These are phyloP conservation scores for Aphidoletes aphidimyza DNA, from an alignment of 2,888 invertebrate genomes.

Conservation along the genomic window DNA sequence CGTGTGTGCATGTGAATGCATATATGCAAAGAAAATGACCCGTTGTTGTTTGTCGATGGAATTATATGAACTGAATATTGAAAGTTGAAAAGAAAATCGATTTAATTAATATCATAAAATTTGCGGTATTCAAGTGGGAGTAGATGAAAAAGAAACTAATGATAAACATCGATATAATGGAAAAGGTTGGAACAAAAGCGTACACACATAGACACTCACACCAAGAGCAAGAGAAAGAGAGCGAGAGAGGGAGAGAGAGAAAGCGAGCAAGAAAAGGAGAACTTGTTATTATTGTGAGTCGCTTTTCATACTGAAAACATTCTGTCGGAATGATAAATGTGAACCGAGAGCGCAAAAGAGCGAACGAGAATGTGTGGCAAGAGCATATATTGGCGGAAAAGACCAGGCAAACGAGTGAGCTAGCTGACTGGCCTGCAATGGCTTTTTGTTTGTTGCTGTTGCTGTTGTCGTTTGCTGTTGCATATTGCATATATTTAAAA, in stretches of 20 bases:
- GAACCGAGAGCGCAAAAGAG: neutral
- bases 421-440: too few relatives aligned
- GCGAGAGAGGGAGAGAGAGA: neutral
- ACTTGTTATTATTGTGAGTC: conserved; percentile 24
- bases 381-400: neutral
- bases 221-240: conserved; percentile 7
- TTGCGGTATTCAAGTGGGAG: conserved; percentile 21
- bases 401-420: neutral
- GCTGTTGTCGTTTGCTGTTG: neutral
- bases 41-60: neutral
- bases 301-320: neutral
- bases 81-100: conserved; percentile 53
- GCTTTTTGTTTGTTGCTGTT: too few relatives aligned
- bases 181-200: conserved; percentile 50
- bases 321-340: conserved; percentile 52
- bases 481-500: conserved; percentile 45
- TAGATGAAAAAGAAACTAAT: conserved; percentile 47
- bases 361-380: neutral
- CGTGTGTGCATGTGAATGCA: neutral
- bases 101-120: conserved; percentile 53
- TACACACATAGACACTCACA: neutral
- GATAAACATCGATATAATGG: conserved; percentile 39
- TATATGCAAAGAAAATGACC: neutral
- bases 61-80: conserved; percentile 43
- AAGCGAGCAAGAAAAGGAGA: conserved; percentile 28